Evolutionary conservation across 2,113 vertebrate genomes (phyloP).

Genomic region (Bubalus kerabau): DNA sequence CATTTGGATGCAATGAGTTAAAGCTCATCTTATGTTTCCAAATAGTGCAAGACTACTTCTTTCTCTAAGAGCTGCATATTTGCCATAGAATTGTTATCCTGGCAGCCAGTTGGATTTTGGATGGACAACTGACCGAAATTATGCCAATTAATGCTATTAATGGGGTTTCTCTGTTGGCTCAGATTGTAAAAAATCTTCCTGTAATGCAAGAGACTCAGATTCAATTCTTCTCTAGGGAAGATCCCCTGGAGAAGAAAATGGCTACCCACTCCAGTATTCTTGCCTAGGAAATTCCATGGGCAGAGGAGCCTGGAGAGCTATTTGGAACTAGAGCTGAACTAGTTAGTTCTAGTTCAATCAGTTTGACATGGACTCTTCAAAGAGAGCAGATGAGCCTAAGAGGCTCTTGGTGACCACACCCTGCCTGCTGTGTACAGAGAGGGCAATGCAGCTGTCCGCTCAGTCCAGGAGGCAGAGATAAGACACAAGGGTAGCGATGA

Average conservation of each 20-base stretch:
- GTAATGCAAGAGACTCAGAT: background rate
- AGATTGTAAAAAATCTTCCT: background rate
- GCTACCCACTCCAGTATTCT: background rate
- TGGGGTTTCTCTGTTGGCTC: background rate
- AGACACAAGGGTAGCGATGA: background rate
- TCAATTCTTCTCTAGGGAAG: background rate
- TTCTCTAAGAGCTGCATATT: background rate
- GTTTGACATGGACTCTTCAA: background rate
- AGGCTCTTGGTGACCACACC: rapidly evolving
- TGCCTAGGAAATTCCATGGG: background rate
- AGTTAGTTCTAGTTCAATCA: background rate
- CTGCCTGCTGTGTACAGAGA: rapidly evolving
- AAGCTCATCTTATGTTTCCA: background rate
- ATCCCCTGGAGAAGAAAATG: background rate
- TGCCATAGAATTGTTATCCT: background rate
- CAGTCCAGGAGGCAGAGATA: background rate
- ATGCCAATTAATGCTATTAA: background rate
- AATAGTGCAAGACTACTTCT: background rate
- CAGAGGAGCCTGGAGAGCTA: background rate
- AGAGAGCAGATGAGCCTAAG: background rate
- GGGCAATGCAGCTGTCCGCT: rapidly evolving
- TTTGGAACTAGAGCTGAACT: background rate
- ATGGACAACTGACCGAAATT: background rate
- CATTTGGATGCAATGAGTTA: background rate
- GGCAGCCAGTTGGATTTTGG: background rate